A percentile compares a stretch with the other conserved stretches of the same genome.
Conservation (phyloP, 2,113 vertebrate species). For the Danionella cerebrum region DNA sequence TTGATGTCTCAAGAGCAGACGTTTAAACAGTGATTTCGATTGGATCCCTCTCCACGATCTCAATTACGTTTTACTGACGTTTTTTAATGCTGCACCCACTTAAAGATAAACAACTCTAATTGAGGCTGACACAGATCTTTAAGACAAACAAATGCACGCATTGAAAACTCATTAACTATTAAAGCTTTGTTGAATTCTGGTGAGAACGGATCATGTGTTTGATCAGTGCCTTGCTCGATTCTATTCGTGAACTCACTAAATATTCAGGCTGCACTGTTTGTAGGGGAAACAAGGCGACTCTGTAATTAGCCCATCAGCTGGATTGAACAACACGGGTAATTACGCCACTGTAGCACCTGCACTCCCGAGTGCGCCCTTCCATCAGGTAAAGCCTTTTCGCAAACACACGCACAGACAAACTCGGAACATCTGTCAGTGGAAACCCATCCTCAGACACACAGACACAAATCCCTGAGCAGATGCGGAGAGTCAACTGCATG, state of each 20-base stretch:
- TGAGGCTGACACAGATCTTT: background rate
- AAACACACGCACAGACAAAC: background rate
- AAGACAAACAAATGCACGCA: background rate
- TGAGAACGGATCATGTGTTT: background rate
- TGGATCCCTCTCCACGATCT: too few relatives aligned
- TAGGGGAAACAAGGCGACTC: constrained; percentile 62
- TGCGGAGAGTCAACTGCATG: constrained; percentile 50
- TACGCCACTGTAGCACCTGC: constrained; percentile 47
- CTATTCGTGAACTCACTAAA: constrained; percentile 28
- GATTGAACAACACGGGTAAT: constrained; percentile 70
- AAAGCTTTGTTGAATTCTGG: background rate
- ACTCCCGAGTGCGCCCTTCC: constrained; percentile 41
- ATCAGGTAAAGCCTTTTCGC: constrained; percentile 40
- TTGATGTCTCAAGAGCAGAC: too few relatives aligned
- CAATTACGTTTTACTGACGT: too few relatives aligned
- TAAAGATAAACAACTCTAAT: background rate
- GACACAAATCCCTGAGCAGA: constrained; percentile 37
- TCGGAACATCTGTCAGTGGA: constrained; percentile 29
- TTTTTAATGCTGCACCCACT: too few relatives aligned
- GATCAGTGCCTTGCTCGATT: background rate
- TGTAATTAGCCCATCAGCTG: constrained; percentile 70
- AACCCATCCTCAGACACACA: constrained; percentile 42
- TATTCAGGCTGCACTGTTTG: constrained; percentile 62
- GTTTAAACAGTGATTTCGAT: too few relatives aligned
- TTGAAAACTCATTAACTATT: background rate